phyloP scores from a whole-genome alignment of 1,140 invertebrate genomes.

The Streblospio benedicti region DNA sequence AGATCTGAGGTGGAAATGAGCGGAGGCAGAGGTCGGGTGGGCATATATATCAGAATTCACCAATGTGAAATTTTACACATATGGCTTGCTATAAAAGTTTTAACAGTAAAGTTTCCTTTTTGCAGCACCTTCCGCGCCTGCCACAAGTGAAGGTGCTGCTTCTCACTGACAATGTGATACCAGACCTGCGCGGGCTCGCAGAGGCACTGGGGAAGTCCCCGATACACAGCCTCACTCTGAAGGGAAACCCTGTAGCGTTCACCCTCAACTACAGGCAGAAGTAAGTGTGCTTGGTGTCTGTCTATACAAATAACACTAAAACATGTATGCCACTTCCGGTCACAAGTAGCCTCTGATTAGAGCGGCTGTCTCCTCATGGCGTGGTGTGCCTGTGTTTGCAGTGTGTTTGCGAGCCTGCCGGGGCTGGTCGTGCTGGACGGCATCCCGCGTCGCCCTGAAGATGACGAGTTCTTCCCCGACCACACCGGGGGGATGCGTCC shows the following conservation, averaged over 20 bases:
- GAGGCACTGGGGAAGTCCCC: neutral
- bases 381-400: no score
- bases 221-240: neutral
- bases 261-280: conserved; percentile 6
- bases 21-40: no score
- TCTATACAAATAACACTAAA: neutral
- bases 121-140: no score
- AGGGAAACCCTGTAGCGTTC: conserved; percentile 5
- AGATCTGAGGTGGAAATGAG: no score
- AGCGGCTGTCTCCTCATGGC: no score
- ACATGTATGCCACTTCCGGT: neutral
- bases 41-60: no score
- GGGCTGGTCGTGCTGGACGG: neutral
- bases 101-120: no score
- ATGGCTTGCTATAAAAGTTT: no score
- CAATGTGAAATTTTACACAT: no score
- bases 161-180: conserved; percentile 5
- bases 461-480: neutral
- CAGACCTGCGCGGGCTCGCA: neutral
- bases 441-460: neutral
- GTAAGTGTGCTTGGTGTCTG: neutral
- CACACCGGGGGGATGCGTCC: neutral
- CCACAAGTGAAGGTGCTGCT: no score
- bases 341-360: neutral
- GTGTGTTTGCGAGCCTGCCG: neutral